Conservation (phyloP, 2,888 invertebrate genomes). For the Diarsia brunnea region DNA sequence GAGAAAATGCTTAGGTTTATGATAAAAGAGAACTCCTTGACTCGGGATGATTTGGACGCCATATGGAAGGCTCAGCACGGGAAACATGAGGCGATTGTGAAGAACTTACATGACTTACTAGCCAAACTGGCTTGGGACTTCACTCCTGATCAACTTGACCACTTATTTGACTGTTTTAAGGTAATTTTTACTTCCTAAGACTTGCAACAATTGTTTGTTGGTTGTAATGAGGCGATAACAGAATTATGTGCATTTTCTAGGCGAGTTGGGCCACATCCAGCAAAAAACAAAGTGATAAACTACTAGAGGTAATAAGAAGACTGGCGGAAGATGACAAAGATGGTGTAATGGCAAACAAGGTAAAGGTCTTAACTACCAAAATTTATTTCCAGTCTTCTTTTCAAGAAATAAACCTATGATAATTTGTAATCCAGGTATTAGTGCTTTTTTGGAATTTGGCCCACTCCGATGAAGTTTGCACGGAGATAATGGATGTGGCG, state of each 20-base stretch:
- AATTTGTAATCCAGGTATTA: conserved; percentile 91
- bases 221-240: background rate
- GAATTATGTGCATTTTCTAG: conserved; percentile 79
- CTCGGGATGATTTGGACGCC: conserved; percentile 97
- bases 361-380: conserved; percentile 69
- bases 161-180: conserved; percentile 99
- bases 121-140: conserved; percentile 99
- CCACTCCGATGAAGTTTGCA: conserved; percentile 98
- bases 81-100: conserved; percentile 99
- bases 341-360: conserved; percentile 99
- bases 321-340: conserved; percentile 99
- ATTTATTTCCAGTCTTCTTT: background rate
- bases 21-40: conserved; percentile 97
- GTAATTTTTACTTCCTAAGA: conserved; percentile 81
- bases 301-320: conserved; percentile 97
- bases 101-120: conserved; percentile 98
- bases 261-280: conserved; percentile 98
- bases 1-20: conserved; percentile 99
- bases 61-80: conserved; percentile 99
- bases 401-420: conserved; percentile 3
- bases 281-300: conserved; percentile 98
- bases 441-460: conserved; percentile 99
- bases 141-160: conserved; percentile 98
- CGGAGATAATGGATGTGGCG: conserved; percentile 99
- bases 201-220: too few relatives aligned